Evolutionary conservation across 2,797 vertebrate species (phyloP).

Genomic region (Propithecus perrieri): DNA sequence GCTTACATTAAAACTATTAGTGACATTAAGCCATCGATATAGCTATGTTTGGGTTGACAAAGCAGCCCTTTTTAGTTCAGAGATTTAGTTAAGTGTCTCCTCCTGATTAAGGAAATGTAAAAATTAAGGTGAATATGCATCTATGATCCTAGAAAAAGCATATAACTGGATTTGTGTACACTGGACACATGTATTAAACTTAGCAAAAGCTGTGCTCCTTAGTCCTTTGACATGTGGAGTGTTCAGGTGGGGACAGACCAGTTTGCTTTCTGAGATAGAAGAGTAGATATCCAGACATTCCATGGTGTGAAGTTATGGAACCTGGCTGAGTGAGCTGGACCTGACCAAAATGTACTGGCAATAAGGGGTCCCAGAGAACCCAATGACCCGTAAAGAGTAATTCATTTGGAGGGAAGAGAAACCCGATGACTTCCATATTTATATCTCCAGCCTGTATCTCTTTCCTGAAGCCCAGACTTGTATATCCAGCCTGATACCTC

Average conservation of each 20-base stretch:
- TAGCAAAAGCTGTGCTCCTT: neutral
- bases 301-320: neutral
- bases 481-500: neutral
- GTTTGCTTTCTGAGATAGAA: neutral
- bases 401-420: neutral
- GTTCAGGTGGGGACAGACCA: neutral
- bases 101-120: neutral
- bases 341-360: neutral
- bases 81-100: neutral
- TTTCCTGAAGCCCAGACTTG: neutral
- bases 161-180: neutral
- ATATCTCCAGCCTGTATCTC: neutral
- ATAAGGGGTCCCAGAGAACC: neutral
- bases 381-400: neutral
- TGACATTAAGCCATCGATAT: neutral
- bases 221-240: neutral
- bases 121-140: neutral
- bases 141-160: neutral
- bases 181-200: neutral
- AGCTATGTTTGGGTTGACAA: neutral
- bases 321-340: neutral
- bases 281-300: neutral
- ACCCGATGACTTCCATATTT: neutral
- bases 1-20: neutral
- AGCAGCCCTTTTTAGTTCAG: neutral